Evolutionary conservation across 2,113 vertebrate species (phyloP).

Genomic region (Python bivittatus): DNA sequence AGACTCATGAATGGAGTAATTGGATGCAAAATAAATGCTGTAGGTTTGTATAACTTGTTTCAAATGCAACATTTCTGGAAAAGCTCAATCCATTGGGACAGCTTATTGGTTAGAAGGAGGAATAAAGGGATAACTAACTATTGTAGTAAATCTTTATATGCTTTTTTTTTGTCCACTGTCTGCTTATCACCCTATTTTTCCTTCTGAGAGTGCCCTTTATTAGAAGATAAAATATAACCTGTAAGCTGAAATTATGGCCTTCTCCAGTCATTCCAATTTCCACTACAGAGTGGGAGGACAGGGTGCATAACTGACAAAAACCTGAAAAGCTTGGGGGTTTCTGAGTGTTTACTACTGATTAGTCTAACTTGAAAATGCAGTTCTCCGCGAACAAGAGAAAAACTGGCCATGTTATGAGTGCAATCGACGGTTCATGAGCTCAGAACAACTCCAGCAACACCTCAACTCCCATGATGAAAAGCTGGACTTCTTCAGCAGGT

Average conservation of each 20-base stretch:
- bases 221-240: conserved; percentile 19
- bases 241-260: neutral
- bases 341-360: conserved; percentile 23
- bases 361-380: conserved; percentile 58
- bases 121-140: neutral
- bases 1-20: neutral
- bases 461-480: conserved; percentile 98
- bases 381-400: conserved; percentile 93
- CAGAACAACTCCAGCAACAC: conserved; percentile 95
- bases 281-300: conserved; percentile 8
- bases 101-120: neutral
- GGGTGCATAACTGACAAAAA: neutral
- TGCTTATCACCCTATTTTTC: neutral
- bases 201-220: neutral
- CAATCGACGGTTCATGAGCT: conserved; percentile 94
- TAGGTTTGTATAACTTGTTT: neutral
- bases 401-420: conserved; percentile 99
- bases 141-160: neutral
- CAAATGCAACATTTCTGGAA: neutral
- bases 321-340: neutral
- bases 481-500: conserved; percentile 90
- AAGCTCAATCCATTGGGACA: neutral
- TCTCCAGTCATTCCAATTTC: neutral
- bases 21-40: neutral
- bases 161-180: neutral